Percentiles rank a stretch among this genome's conserved stretches.
Conservation (phyloP, 1,140 invertebrate genomes). For the Dendrolimus kikuchii region DNA sequence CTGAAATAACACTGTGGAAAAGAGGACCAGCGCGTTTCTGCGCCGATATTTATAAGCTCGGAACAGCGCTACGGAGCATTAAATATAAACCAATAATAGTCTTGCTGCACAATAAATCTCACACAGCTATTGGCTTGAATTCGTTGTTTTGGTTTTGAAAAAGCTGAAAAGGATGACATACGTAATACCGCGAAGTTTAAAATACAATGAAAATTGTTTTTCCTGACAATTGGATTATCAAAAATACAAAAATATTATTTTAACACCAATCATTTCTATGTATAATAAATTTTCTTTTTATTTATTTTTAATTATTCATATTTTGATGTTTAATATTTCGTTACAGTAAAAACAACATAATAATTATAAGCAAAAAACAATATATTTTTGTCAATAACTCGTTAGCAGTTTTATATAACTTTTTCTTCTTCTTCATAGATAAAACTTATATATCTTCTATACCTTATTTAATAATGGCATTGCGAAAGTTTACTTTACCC, state of each 20-base stretch:
- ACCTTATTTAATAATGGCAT: no score
- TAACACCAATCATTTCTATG: no score
- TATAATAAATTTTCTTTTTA: constrained; percentile 1
- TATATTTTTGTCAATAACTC: no score
- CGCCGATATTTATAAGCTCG: constrained; percentile 67
- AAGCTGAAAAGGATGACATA: constrained; percentile 26
- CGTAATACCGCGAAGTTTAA: constrained; percentile 16
- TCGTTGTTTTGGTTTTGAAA: constrained; percentile 54
- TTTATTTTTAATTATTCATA: neutral
- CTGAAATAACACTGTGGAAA: constrained; percentile 69
- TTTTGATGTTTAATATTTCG: no score
- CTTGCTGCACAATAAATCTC: constrained; percentile 20
- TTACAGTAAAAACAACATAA: no score
- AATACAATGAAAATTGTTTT: constrained; percentile 4
- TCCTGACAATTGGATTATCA: neutral
- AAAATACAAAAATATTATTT: no score
- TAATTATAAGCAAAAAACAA: no score
- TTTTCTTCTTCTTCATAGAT: no score
- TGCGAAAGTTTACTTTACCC: no score
- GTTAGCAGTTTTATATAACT: no score
- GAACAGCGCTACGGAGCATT: constrained; percentile 40
- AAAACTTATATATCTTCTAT: no score
- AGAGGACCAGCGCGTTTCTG: constrained; percentile 54
- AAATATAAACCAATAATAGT: constrained; percentile 43
- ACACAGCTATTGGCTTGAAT: constrained; percentile 41